A percentile compares a stretch with the other conserved stretches of the same genome.
Conservation (phyloP, 2,113 vertebrate genomes). For the Pimephales promelas region DNA sequence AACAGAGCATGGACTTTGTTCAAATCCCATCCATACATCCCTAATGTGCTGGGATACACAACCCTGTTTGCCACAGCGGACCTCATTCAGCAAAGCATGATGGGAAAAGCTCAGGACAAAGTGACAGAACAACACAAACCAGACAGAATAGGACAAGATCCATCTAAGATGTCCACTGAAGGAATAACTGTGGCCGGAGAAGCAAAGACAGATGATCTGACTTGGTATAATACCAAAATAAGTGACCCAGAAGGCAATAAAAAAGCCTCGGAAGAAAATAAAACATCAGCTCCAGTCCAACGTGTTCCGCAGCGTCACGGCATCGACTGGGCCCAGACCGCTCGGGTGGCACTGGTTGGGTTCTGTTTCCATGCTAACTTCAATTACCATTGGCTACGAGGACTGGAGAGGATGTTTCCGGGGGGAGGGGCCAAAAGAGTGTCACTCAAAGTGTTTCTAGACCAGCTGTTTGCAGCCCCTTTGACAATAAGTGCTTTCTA, state of each 20-base stretch:
- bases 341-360: slow-evolving; percentile 75
- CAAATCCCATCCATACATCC: slow-evolving; percentile 75
- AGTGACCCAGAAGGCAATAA: slow-evolving; percentile 36
- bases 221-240: neutral
- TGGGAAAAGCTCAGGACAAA: slow-evolving; percentile 51
- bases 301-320: neutral
- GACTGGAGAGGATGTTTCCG: slow-evolving; percentile 76
- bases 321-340: slow-evolving; percentile 74
- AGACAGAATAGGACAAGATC: neutral
- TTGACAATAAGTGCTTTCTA: slow-evolving; percentile 81
- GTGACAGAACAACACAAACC: neutral
- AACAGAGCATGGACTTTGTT: slow-evolving; percentile 68
- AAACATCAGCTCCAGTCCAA: neutral
- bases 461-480: slow-evolving; percentile 78
- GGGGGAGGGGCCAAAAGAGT: slow-evolving; percentile 67
- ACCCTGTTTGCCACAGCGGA: slow-evolving; percentile 79
- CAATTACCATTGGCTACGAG: slow-evolving; percentile 80
- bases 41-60: slow-evolving; percentile 78
- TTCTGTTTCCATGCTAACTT: slow-evolving; percentile 82
- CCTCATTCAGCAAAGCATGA: slow-evolving; percentile 76
- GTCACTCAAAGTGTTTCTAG: slow-evolving; percentile 74
- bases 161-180: neutral
- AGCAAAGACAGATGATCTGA: neutral
- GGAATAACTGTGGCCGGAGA: neutral
- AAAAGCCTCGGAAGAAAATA: slow-evolving; percentile 3